These are phyloP conservation scores for Numenius phaeopus DNA, from an alignment of 2,797 vertebrate species.

Conservation along the genomic window DNA sequence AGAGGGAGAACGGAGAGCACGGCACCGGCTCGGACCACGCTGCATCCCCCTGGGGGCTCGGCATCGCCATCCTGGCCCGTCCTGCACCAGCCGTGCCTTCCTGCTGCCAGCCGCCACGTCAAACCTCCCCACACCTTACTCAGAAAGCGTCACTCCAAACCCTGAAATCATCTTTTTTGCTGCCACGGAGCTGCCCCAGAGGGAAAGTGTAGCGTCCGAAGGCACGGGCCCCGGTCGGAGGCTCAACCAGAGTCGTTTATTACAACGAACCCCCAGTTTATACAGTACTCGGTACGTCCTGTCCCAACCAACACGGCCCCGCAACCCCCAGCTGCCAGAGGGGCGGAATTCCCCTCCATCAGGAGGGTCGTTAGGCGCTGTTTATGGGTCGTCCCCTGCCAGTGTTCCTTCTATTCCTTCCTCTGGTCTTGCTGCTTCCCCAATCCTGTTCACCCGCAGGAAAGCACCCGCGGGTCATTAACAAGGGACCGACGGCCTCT, in stretches of 20 bases:
- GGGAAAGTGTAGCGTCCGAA: not conserved
- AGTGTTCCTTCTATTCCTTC: no score
- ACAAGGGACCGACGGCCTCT: not conserved
- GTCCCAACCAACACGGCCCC: no score
- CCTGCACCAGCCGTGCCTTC: not conserved
- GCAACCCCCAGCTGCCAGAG: no score
- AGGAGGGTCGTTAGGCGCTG: no score
- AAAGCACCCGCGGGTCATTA: not conserved
- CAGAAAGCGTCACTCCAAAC: not conserved
- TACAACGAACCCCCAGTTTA: no score
- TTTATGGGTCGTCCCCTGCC: no score
- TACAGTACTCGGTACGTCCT: no score
- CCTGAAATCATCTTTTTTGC: not conserved
- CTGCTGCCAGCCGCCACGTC: not conserved
- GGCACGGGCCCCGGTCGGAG: no score
- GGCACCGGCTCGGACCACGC: fast-evolving
- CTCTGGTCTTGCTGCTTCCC: no score
- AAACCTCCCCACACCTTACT: fast-evolving
- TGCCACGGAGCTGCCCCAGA: not conserved
- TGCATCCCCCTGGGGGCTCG: fast-evolving
- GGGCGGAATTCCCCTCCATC: no score
- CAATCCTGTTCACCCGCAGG: no score
- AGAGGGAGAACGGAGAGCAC: not conserved
- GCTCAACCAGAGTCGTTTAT: no score
- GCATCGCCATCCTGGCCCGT: fast-evolving